Evolutionary conservation across 2,113 vertebrate genomes (phyloP).

Genomic region (Protomyctophum bolini): DNA sequence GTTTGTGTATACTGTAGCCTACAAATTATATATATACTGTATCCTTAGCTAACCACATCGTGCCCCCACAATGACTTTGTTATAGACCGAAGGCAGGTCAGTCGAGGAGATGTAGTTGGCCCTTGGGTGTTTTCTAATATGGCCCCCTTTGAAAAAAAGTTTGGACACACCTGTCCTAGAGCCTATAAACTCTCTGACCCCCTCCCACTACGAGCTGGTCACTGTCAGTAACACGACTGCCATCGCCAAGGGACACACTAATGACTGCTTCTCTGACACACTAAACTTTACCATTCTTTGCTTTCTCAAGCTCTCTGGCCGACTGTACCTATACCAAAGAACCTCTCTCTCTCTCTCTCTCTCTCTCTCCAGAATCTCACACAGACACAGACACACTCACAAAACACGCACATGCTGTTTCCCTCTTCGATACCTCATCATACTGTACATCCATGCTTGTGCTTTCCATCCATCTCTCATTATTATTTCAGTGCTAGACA

Average conservation of each 20-base stretch:
- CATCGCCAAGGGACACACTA: conserved; percentile 51
- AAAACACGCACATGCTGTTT: not conserved
- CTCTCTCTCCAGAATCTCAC: conserved; percentile 10
- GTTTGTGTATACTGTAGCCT: not conserved
- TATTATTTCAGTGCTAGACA: not conserved
- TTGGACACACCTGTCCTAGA: not conserved
- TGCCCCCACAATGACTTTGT: not conserved
- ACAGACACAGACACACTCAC: not conserved
- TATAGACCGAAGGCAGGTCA: too few relatives aligned
- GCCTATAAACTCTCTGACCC: conserved; percentile 20
- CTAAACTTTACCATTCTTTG: not conserved
- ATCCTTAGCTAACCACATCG: too few relatives aligned
- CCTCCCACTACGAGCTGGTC: conserved; percentile 31
- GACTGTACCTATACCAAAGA: not conserved
- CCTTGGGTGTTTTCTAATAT: too few relatives aligned
- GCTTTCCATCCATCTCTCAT: not conserved
- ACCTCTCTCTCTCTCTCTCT: not conserved
- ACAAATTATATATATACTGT: too few relatives aligned
- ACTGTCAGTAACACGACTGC: conserved; percentile 31
- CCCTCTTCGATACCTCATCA: not conserved
- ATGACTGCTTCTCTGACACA: conserved; percentile 32
- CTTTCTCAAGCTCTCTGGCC: not conserved
- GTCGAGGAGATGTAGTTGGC: too few relatives aligned
- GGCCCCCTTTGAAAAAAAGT: too few relatives aligned
- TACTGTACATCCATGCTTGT: not conserved